Evolutionary conservation across 2,888 invertebrate species (phyloP), one percentile per base, ranked within the genome.

Genomic region (Syrphus vitripennis): DNA sequence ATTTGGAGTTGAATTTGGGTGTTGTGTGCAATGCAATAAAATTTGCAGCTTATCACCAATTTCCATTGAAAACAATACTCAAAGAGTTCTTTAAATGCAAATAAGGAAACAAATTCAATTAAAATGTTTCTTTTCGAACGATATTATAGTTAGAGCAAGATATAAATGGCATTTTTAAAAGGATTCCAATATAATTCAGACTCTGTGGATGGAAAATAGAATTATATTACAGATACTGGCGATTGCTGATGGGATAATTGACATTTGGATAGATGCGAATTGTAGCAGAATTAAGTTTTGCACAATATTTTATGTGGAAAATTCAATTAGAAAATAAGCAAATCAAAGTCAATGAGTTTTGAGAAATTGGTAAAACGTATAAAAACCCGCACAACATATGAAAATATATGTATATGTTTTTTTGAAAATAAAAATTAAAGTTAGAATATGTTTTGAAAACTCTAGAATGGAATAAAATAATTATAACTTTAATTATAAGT

Each of bases 11-110:
- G n/a, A 21, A 59, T 37, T 59, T 59, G 59, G 24, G n/a, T 59
- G 37, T 37, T 37, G 37, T 0, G 9, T 34, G 34, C 34, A 34
- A 24, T 40, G 37, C 61, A 61, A 61, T 61, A 61, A 61, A 61
- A 34, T 26, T 61, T 40, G 61, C 61, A 61, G 40, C 40, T 61
- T 61, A 61, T 61, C 40, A 42, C 37, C 21, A 24, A 24, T 37
- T 37, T 16, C 4, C 24, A 40, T 26, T 24, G n/a, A 40, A 61
- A 26, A 42, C 10, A 40, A 40, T 40, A 40, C 10, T 26, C 29
- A 12, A 31, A 55, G n/a, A n/a, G 16, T 61, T 26, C 40, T 40
- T 55, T n/a, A 61, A 61, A 61, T 61, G 61, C 61, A 61, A 61
- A 40, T 61, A 26, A 61, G 61, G 10, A 24, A 26, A 40, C 40